Conservation (phyloP, 2,888 invertebrate species). For the Emmelina monodactyla region DNA sequence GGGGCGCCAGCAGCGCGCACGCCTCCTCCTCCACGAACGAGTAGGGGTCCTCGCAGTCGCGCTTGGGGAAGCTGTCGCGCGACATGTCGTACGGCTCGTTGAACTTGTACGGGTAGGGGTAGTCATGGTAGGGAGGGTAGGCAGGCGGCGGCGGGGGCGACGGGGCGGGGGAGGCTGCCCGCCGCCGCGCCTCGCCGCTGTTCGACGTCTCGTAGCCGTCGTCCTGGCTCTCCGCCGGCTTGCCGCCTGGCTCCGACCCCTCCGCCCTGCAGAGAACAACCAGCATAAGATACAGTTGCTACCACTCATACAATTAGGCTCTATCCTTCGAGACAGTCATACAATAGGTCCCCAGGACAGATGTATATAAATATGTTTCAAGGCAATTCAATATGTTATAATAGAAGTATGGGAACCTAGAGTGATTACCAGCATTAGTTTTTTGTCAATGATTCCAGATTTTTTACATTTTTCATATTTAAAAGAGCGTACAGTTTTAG, state of each 20-base stretch:
- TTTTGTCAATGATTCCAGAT: too few relatives aligned
- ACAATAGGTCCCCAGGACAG: too few relatives aligned
- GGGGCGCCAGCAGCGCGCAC: slow-evolving; percentile 62
- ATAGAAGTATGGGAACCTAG: too few relatives aligned
- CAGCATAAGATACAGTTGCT: too few relatives aligned
- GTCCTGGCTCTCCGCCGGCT: slow-evolving; percentile 78
- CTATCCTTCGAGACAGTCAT: too few relatives aligned
- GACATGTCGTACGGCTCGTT: slow-evolving; percentile 51
- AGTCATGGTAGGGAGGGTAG: slow-evolving; percentile 38
- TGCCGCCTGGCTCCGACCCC: slow-evolving; percentile 57
- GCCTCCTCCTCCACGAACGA: slow-evolving; percentile 83
- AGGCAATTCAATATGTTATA: too few relatives aligned
- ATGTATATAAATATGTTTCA: too few relatives aligned
- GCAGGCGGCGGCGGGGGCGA: slow-evolving; percentile 32
- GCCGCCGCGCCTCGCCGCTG: slow-evolving; percentile 63
- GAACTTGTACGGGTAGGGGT: slow-evolving; percentile 52
- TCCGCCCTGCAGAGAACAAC: slow-evolving; percentile 39
- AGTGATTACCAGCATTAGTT: too few relatives aligned
- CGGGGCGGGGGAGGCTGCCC: slow-evolving; percentile 28
- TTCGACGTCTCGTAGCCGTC: slow-evolving; percentile 91
- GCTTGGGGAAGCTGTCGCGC: slow-evolving; percentile 46
- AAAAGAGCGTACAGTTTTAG: too few relatives aligned
- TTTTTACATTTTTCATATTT: too few relatives aligned
- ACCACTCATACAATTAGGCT: too few relatives aligned
- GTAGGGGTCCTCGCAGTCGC: slow-evolving; percentile 80